Percentiles rank a stretch among this genome's conserved stretches.
Conservation (phyloP, 2,888 invertebrate genomes). For the Thereva unica region DNA sequence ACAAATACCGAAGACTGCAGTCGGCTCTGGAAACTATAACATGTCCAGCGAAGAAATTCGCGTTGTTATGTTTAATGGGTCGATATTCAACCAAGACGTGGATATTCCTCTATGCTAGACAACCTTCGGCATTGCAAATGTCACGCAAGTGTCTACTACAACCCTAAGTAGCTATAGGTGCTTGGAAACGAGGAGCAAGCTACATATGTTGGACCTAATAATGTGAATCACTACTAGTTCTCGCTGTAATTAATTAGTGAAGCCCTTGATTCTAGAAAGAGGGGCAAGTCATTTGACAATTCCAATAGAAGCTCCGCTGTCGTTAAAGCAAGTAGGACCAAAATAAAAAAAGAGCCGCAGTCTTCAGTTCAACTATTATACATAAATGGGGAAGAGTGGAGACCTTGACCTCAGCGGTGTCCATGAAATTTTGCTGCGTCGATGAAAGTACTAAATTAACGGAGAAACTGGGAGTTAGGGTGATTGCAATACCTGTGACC, state of each 20-base stretch:
- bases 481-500: conserved; percentile 66
- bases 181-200: background rate
- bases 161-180: too few species aligned
- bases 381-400: conserved; percentile 1
- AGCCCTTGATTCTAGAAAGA: conserved; percentile 1
- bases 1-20: too few species aligned
- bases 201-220: background rate
- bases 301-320: background rate
- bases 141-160: too few species aligned
- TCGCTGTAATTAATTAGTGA: conserved; percentile 14
- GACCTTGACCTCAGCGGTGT: conserved; percentile 34
- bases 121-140: too few species aligned
- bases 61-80: too few species aligned
- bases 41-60: too few species aligned
- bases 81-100: too few species aligned
- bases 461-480: conserved; percentile 6
- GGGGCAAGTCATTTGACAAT: background rate
- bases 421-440: conserved; percentile 5
- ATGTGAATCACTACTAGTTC: conserved; percentile 19
- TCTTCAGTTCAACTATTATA: background rate
- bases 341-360: too few species aligned
- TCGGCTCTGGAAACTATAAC: too few species aligned
- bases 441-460: conserved; percentile 10
- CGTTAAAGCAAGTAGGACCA: too few species aligned
- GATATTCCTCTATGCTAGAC: too few species aligned